Conservation (phyloP, 2,888 invertebrate species). For the Acleris literana region DNA sequence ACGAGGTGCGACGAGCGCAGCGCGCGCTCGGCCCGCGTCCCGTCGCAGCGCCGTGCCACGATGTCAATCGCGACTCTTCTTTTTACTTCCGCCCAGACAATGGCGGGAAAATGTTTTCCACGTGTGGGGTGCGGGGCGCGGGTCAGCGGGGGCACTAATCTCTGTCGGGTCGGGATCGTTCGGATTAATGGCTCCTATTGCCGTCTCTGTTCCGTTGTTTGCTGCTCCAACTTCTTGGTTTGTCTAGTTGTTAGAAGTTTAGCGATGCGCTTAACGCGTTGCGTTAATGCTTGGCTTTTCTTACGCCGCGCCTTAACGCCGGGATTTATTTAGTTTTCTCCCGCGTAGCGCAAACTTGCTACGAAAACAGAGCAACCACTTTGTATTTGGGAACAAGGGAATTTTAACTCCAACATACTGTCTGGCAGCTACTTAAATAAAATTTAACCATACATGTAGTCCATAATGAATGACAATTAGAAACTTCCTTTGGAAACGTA, state of each 20-base stretch:
- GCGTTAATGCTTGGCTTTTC: slow-evolving; percentile 47
- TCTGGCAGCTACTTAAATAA: too few relatives aligned
- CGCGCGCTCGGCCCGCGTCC: slow-evolving; percentile 37
- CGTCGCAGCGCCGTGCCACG: slow-evolving; percentile 51
- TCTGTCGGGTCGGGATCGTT: slow-evolving; percentile 70
- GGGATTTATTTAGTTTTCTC: slow-evolving; percentile 14
- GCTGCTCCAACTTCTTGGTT: slow-evolving; percentile 66
- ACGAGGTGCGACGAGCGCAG: slow-evolving; percentile 2
- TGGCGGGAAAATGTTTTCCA: slow-evolving; percentile 77
- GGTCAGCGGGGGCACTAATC: slow-evolving; percentile 77
- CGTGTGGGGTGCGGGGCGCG: slow-evolving; percentile 69
- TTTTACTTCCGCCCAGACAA: slow-evolving; percentile 75
- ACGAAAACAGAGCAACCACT: too few relatives aligned
- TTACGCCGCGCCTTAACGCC: slow-evolving; percentile 40
- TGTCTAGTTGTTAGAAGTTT: slow-evolving; percentile 66
- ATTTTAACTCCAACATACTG: too few relatives aligned
- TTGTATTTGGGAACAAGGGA: too few relatives aligned
- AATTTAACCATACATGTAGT: too few relatives aligned
- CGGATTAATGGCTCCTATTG: slow-evolving; percentile 80
- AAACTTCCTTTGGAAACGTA: too few relatives aligned
- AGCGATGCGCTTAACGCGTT: slow-evolving; percentile 56
- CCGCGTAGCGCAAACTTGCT: neutral
- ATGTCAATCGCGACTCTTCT: slow-evolving; percentile 74
- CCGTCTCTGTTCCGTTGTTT: slow-evolving; percentile 76
- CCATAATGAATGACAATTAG: too few relatives aligned